These are phyloP conservation scores for Synergus japonicus DNA, from an alignment of 2,888 invertebrate genomes.

Conservation along the genomic window DNA sequence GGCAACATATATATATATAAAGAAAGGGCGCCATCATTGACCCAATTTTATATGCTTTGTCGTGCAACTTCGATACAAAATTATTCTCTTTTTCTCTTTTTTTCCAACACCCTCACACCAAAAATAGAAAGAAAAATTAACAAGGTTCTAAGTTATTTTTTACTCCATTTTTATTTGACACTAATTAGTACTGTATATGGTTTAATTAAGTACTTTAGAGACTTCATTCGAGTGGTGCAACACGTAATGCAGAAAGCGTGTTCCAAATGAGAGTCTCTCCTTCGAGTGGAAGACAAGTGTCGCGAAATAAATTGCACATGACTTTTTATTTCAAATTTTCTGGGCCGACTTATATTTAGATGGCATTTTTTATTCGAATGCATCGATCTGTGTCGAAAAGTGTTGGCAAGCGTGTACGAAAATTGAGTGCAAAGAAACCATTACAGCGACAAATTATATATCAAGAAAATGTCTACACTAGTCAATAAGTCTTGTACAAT, in stretches of 20 bases:
- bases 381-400: constrained; percentile 1
- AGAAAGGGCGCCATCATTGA: constrained; percentile 35
- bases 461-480: background rate
- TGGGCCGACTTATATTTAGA: constrained; percentile 26
- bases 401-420: too few species aligned
- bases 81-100: background rate
- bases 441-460: background rate
- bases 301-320: constrained; percentile 10
- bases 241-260: constrained; percentile 20
- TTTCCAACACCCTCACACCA: background rate
- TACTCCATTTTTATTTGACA: background rate
- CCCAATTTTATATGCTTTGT: constrained; percentile 18
- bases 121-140: background rate
- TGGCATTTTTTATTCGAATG: constrained; percentile 11
- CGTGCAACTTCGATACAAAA: background rate
- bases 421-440: background rate
- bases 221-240: constrained; percentile 16
- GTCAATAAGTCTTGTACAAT: background rate
- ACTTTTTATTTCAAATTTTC: constrained; percentile 37
- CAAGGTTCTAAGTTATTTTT: background rate
- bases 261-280: constrained; percentile 27
- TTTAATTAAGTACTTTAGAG: background rate
- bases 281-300: constrained; percentile 27
- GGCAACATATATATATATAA: constrained; percentile 36
- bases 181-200: constrained; percentile 17